Percentiles rank a stretch among this genome's conserved stretches.
These are phyloP conservation scores for Leptopilina myrica DNA, from an alignment of 2,888 invertebrate genomes.

Conservation along the genomic window DNA sequence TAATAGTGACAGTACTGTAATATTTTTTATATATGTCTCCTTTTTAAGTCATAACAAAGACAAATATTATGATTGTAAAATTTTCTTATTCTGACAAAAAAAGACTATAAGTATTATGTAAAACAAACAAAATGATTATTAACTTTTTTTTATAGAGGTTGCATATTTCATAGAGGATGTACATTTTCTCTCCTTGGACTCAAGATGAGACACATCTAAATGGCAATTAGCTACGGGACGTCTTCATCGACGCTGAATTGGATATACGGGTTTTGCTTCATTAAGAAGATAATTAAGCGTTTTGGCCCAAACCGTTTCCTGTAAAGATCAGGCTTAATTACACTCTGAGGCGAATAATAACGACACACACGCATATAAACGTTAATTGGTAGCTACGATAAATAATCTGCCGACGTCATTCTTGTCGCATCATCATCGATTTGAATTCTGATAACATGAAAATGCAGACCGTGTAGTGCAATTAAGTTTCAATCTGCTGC, in stretches of 20 bases:
- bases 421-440: conserved; percentile 41
- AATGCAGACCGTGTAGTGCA: conserved; percentile 25
- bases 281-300: conserved; percentile 44
- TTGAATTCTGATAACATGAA: conserved; percentile 52
- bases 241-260: conserved; percentile 65
- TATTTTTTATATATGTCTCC: neutral
- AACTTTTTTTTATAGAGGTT: too few species aligned
- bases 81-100: too few species aligned
- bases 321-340: conserved; percentile 46
- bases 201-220: conserved; percentile 36
- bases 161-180: too few species aligned
- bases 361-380: conserved; percentile 16
- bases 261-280: conserved; percentile 50
- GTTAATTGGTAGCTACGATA: conserved; percentile 45
- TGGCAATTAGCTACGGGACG: conserved; percentile 67
- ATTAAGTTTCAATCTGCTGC: conserved; percentile 46
- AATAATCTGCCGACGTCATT: conserved; percentile 45
- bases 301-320: conserved; percentile 22
- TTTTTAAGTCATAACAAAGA: neutral
- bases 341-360: conserved; percentile 41
- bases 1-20: conserved; percentile 2
- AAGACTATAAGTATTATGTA: too few species aligned
- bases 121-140: too few species aligned
- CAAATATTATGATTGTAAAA: neutral
- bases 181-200: neutral